These are phyloP conservation scores for Bombus affinis DNA, from an alignment of 1,140 invertebrate species.

Conservation along the genomic window DNA sequence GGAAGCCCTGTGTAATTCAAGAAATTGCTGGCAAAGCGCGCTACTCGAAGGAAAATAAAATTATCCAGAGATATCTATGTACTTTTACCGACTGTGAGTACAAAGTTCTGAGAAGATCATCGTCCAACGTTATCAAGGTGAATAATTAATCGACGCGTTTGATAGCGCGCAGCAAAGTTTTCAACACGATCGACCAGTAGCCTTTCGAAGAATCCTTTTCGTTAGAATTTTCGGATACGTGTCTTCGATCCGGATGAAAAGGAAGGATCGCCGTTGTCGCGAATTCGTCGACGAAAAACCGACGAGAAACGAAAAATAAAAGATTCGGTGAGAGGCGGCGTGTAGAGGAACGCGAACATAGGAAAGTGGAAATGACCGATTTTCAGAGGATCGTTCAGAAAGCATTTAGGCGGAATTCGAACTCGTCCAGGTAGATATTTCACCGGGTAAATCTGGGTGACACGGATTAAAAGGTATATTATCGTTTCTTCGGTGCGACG, in stretches of 20 bases:
- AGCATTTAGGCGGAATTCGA: not conserved
- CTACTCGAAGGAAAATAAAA: not conserved
- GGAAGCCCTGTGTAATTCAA: conserved; percentile 4
- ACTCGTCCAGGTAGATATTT: conserved; percentile 21
- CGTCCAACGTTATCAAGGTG: not conserved
- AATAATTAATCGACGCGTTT: too few species aligned
- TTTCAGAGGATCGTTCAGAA: not conserved
- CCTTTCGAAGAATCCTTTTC: not conserved
- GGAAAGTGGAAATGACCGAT: not conserved
- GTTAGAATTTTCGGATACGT: not conserved
- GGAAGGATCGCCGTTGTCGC: not conserved
- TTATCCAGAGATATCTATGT: not conserved
- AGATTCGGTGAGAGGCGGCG: not conserved
- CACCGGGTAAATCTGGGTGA: conserved; percentile 27
- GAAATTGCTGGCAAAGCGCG: not conserved
- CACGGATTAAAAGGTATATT: conserved; percentile 37
- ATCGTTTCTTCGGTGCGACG: conserved; percentile 9
- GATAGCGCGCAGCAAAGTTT: too few species aligned
- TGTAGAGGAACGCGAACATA: too few species aligned
- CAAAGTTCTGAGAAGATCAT: not conserved
- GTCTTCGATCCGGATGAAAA: not conserved
- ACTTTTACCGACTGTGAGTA: not conserved
- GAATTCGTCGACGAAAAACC: not conserved
- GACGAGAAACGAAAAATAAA: not conserved
- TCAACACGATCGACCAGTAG: not conserved